Base-by-base conservation (phyloP, 1,140 invertebrate species). In the Phocides pigmalion region DNA sequence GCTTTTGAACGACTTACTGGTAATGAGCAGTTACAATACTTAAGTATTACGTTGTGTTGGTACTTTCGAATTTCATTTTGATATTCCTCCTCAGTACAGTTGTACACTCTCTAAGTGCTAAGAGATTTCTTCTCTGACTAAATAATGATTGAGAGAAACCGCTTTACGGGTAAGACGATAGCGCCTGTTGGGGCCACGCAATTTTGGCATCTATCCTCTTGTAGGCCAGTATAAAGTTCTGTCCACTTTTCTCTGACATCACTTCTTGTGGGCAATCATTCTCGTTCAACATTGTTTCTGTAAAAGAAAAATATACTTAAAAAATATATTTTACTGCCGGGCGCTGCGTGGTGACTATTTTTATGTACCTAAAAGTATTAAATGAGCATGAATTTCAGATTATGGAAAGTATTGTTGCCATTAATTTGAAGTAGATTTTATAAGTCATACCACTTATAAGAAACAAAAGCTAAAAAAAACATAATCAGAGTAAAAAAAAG, bases 151-250 rank as follows among this genome's bases (percentile, higher is more conserved):
- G 37, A 20, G 41, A 56, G 28, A 47, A 41, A 58, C 22, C 15
- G 15, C 35, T 64, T 74, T 84, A 92, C 1, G 91, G 90, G 66
- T 88, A 92, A 20, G 91, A 92, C 4, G 87, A 72, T 16, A 92
- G 41, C 0, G 91, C 91, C 61, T 92, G 91, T 59, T 92, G 96
- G 3, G 98, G 98, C 98, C 98, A 99, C 44, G 98, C 98, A 73
- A 99, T 99, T 93, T 98, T 98, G 11, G 98, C 98, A 82, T 98
- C 98, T 77, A 97, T 97, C 44, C 98, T 93, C 92, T 99, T 98
- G 92, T 97, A 99, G 0, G 97, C 98, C 81, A 99, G 95, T 79
- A 97, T 95, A 87, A 96, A 97, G 73, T 98, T 96, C 82, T 95
- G 95, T 39, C 95, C 95, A 67, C 93, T 94, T 58, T 93, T 93